These are phyloP conservation scores for Sisor rabdophorus DNA, from an alignment of 2,113 vertebrate species.

Conservation along the genomic window DNA sequence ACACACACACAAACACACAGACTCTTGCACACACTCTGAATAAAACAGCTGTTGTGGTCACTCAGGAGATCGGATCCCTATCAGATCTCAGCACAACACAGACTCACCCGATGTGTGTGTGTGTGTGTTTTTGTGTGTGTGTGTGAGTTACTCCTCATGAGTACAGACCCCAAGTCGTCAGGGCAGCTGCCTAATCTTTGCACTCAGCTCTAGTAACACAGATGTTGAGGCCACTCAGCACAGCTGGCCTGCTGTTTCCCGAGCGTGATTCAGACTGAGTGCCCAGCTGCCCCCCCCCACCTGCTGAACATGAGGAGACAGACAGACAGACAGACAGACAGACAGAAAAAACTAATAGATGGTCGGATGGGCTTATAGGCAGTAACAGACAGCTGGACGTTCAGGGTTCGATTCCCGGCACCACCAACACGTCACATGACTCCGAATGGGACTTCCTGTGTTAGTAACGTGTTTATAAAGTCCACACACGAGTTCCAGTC, in stretches of 20 bases:
- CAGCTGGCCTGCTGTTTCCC: neutral
- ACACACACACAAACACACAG: too few species aligned
- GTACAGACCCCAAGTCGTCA: neutral
- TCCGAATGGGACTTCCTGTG: too few species aligned
- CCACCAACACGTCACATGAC: too few species aligned
- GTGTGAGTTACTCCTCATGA: neutral
- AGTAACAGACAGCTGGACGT: neutral
- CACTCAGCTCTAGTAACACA: neutral
- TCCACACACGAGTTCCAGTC: too few species aligned
- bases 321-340: too few species aligned
- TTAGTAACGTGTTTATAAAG: too few species aligned
- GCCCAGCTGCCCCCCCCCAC: too few species aligned
- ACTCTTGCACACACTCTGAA: too few species aligned
- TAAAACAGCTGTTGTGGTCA: slow-evolving; percentile 12
- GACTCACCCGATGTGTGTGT: neutral
- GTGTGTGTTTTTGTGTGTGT: neutral
- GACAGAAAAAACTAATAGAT: too few species aligned
- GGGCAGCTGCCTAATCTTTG: neutral
- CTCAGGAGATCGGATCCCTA: neutral
- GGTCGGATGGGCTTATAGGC: neutral
- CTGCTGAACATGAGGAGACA: neutral
- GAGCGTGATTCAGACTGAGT: neutral
- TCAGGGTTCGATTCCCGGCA: too few species aligned
- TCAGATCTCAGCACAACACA: neutral
- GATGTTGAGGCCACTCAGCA: neutral